Evolutionary conservation across 1,140 invertebrate genomes (phyloP).

Genomic region (Pseudomyrmex cubaensis): DNA sequence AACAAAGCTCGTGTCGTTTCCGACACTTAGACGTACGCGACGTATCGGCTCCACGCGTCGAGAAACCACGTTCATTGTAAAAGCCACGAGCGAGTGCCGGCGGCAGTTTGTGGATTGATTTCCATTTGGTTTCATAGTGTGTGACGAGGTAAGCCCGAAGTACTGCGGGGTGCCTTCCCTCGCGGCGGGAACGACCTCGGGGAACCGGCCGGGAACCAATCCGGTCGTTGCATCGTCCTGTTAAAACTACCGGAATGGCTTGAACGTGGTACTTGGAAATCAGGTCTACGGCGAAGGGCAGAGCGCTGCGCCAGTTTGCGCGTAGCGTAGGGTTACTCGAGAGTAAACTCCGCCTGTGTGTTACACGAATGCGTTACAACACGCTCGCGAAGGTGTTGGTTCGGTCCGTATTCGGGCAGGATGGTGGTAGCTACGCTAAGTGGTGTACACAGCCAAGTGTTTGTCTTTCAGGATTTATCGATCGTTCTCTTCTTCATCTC

Average conservation of each 20-base stretch:
- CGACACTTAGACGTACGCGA: slow-evolving; percentile 43
- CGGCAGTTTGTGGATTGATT: slow-evolving; percentile 41
- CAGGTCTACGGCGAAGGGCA: slow-evolving; percentile 52
- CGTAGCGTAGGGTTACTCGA: slow-evolving; percentile 56
- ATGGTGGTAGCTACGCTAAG: slow-evolving; percentile 55
- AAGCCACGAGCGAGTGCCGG: slow-evolving; percentile 73
- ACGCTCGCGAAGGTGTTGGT: slow-evolving; percentile 48
- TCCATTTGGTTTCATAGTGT: slow-evolving; percentile 70
- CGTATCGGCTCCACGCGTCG: slow-evolving; percentile 36
- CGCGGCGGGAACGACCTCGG: slow-evolving; percentile 63
- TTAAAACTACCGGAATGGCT: slow-evolving; percentile 75
- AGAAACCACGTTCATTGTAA: slow-evolving; percentile 79
- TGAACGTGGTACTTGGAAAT: slow-evolving; percentile 61
- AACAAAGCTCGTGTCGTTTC: slow-evolving; percentile 42
- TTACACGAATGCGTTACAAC: slow-evolving; percentile 73
- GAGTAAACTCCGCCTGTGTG: slow-evolving; percentile 64
- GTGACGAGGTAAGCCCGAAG: slow-evolving; percentile 70
- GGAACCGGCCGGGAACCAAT: slow-evolving; percentile 73
- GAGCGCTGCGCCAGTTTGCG: slow-evolving; percentile 45
- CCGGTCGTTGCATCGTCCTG: slow-evolving; percentile 61
- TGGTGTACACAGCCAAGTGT: slow-evolving; percentile 54
- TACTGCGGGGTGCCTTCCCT: slow-evolving; percentile 69
- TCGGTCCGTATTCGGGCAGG: background rate
- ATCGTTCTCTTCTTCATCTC: background rate
- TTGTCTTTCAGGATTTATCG: slow-evolving; percentile 58